Evolutionary conservation across 2,888 invertebrate genomes (phyloP).

Genomic region (Neria commutata): DNA sequence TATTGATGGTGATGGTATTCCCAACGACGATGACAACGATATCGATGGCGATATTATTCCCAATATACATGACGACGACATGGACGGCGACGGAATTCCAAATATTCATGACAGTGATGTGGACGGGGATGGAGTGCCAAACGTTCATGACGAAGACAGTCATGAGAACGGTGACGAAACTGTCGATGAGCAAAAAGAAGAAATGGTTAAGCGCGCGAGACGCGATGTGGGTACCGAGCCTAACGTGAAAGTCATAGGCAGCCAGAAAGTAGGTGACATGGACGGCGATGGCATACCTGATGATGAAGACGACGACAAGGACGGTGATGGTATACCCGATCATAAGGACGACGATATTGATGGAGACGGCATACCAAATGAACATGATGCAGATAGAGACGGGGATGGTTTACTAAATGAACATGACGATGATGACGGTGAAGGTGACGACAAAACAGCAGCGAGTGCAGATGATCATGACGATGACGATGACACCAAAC

Average conservation of each 20-base stretch:
- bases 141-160: slow-evolving; percentile 45
- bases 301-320: slow-evolving; percentile 43
- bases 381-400: slow-evolving; percentile 37
- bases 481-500: slow-evolving; percentile 63
- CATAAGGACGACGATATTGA: slow-evolving; percentile 61
- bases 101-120: slow-evolving; percentile 45
- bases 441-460: slow-evolving; percentile 36
- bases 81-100: slow-evolving; percentile 61
- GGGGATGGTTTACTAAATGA: slow-evolving; percentile 46
- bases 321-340: slow-evolving; percentile 62
- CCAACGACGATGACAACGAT: slow-evolving; percentile 42
- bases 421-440: slow-evolving; percentile 25
- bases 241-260: slow-evolving; percentile 30
- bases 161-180: slow-evolving; percentile 44
- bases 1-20: slow-evolving; percentile 30
- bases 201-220: slow-evolving; percentile 55
- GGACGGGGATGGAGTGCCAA: slow-evolving; percentile 48
- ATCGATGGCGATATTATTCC: slow-evolving; percentile 58
- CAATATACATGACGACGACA: slow-evolving; percentile 58
- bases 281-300: slow-evolving; percentile 33
- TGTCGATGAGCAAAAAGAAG: slow-evolving; percentile 41
- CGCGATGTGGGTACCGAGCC: slow-evolving; percentile 53
- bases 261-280: slow-evolving; percentile 36
- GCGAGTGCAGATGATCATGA: slow-evolving; percentile 35
- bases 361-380: slow-evolving; percentile 38